A percentile compares a stretch with the other conserved stretches of the same genome.
These are phyloP conservation scores for Labeo catla DNA, from an alignment of 2,113 vertebrate species.

Conservation along the genomic window DNA sequence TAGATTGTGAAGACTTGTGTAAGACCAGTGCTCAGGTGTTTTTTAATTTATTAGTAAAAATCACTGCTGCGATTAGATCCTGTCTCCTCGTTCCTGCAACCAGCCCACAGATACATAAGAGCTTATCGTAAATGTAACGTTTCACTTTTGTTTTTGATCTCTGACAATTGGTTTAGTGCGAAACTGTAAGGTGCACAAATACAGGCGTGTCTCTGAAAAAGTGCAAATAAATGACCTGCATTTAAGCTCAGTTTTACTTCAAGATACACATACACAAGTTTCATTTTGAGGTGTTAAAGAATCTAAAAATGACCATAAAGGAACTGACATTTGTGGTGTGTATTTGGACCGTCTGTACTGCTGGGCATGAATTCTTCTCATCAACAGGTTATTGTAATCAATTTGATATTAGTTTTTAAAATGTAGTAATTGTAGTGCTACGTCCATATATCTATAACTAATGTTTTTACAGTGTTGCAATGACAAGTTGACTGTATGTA, in stretches of 20 bases:
- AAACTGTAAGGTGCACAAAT: too few relatives aligned
- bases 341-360: not conserved
- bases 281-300: not conserved
- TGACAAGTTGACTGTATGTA: not conserved
- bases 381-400: constrained; percentile 43
- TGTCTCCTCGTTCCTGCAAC: too few relatives aligned
- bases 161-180: too few relatives aligned
- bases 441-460: not conserved
- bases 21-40: too few relatives aligned
- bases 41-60: too few relatives aligned
- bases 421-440: not conserved
- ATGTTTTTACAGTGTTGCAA: not conserved
- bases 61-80: too few relatives aligned
- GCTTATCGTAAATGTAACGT: too few relatives aligned
- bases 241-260: too few relatives aligned
- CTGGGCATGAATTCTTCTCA: constrained; percentile 42
- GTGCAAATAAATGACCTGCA: too few relatives aligned
- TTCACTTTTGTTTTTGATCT: too few relatives aligned
- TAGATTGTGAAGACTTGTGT: not conserved
- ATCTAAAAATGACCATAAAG: not conserved
- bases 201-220: too few relatives aligned
- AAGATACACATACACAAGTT: not conserved
- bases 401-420: not conserved
- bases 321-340: not conserved
- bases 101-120: too few relatives aligned